Percentiles rank a stretch among this genome's conserved stretches.
Conservation (phyloP, 2,113 vertebrate genomes). For the Opisthocomus hoazin region DNA sequence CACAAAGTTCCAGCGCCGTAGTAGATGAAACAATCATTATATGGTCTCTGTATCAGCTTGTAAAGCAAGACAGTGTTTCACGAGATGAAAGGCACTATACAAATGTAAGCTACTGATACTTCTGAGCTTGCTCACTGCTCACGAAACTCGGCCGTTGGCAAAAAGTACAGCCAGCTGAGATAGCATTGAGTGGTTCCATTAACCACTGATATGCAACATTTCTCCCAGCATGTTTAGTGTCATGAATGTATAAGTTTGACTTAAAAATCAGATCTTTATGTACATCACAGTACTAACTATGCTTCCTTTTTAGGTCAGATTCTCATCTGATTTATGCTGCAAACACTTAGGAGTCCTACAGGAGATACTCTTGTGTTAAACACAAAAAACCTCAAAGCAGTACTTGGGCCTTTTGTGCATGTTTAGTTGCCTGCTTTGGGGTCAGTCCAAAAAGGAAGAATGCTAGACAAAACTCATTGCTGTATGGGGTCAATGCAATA, state of each 20-base stretch:
- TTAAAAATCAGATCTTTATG: background rate
- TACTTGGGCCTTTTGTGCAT: background rate
- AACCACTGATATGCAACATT: background rate
- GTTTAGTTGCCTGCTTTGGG: background rate
- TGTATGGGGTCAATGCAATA: background rate
- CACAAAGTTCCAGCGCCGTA: background rate
- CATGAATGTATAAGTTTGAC: background rate
- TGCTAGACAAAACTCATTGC: background rate
- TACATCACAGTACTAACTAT: accelerated
- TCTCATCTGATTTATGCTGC: background rate
- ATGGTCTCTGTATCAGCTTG: background rate
- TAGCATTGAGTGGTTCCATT: background rate
- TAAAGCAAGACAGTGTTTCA: conserved; percentile 5
- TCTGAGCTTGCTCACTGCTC: background rate
- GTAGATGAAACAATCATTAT: background rate
- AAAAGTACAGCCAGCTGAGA: background rate
- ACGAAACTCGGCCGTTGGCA: background rate
- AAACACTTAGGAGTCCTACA: background rate
- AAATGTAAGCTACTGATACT: conserved; percentile 16
- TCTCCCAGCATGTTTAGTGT: background rate
- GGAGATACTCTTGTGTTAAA: background rate
- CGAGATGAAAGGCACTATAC: background rate
- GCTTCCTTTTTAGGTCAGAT: background rate
- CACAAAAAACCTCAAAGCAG: background rate
- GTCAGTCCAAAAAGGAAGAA: background rate